These are phyloP conservation scores for Cyphomyrus plagiostoma DNA, from an alignment of 2,113 vertebrate species.

Conservation along the genomic window DNA sequence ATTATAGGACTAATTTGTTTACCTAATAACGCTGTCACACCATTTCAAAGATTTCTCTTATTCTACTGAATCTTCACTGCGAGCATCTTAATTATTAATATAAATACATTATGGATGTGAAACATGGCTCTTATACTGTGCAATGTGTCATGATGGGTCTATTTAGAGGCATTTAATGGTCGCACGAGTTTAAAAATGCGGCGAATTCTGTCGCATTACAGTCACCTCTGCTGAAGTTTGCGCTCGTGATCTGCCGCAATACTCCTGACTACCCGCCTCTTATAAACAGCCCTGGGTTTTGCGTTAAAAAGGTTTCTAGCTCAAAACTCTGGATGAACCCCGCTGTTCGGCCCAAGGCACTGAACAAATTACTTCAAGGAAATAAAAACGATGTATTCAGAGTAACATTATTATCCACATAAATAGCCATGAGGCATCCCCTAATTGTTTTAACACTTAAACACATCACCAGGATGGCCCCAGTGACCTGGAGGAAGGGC, in stretches of 20 bases:
- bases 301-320: not conserved
- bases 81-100: not conserved
- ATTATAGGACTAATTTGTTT: constrained; percentile 10
- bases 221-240: not conserved
- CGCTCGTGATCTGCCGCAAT: not conserved
- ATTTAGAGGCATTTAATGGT: not conserved
- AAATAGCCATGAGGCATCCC: not conserved
- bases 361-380: constrained; percentile 1
- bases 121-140: not conserved
- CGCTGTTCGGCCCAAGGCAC: not conserved
- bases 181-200: not conserved
- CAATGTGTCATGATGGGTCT: not conserved
- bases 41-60: constrained; percentile 8
- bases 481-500: not conserved
- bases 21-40: constrained; percentile 3
- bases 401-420: not conserved
- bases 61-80: not conserved
- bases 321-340: constrained; percentile 3
- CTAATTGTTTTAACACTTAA: not conserved
- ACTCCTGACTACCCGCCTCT: not conserved
- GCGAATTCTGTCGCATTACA: not conserved
- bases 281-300: not conserved
- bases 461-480: not conserved
- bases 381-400: not conserved
- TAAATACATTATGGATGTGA: not conserved